Percentiles rank a stretch among this genome's conserved stretches.
These are phyloP conservation scores for Dolichopus griseipennis DNA, from an alignment of 2,888 invertebrate species.

Conservation along the genomic window DNA sequence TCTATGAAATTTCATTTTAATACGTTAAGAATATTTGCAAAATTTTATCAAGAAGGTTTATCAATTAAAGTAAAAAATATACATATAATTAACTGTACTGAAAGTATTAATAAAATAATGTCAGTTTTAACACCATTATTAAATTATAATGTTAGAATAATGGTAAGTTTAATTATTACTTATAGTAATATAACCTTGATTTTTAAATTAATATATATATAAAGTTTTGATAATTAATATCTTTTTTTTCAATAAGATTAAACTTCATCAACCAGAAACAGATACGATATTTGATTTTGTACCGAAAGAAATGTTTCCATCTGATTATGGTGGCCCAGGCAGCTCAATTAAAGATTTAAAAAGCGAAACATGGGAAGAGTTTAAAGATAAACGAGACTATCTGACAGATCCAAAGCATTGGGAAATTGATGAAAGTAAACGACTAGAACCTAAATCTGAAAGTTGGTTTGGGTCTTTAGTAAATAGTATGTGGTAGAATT, in stretches of 20 bases:
- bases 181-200: neutral
- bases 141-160: constrained; percentile 49
- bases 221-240: too few relatives aligned
- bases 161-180: constrained; percentile 39
- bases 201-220: too few relatives aligned
- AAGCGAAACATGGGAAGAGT: constrained; percentile 7
- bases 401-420: constrained; percentile 51
- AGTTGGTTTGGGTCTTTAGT: neutral
- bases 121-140: constrained; percentile 52
- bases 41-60: constrained; percentile 59
- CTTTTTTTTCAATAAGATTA: constrained; percentile 41
- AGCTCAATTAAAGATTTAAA: constrained; percentile 37
- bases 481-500: neutral
- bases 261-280: constrained; percentile 48
- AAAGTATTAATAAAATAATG: constrained; percentile 52
- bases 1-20: constrained; percentile 51
- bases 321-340: constrained; percentile 54
- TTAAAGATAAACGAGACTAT: constrained; percentile 44
- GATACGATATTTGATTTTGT: constrained; percentile 51
- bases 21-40: constrained; percentile 54
- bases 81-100: constrained; percentile 56
- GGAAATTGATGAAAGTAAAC: constrained; percentile 47
- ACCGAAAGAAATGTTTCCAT: constrained; percentile 51
- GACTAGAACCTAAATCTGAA: neutral
- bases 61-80: constrained; percentile 58